Percentiles rank a stretch among this genome's conserved stretches.
Conservation (phyloP, 2,113 vertebrate species). For the Pachyramphus minor region DNA sequence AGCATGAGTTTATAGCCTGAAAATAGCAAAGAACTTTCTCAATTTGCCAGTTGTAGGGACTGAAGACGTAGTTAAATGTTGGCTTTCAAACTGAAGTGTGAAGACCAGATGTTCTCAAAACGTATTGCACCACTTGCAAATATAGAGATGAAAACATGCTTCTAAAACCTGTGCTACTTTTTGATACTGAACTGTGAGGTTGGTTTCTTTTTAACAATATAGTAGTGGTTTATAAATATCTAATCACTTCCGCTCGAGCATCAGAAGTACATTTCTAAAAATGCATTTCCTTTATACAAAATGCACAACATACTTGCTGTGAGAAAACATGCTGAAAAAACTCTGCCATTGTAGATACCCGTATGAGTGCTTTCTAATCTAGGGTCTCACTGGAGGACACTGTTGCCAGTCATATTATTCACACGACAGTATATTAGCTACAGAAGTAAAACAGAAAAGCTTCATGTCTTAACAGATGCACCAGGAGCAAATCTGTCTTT, state of each 20-base stretch:
- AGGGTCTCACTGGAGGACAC: neutral
- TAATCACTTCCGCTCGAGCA: neutral
- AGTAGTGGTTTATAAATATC: neutral
- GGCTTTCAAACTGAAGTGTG: neutral
- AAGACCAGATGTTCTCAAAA: neutral
- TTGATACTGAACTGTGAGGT: neutral
- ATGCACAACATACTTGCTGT: neutral
- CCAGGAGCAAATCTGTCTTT: neutral
- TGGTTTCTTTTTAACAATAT: neutral
- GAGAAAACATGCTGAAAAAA: neutral
- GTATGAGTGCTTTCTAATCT: neutral
- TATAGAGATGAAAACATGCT: accelerated
- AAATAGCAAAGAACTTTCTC: conserved; percentile 37
- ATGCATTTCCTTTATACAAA: neutral
- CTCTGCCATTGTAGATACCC: accelerated
- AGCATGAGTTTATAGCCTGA: neutral
- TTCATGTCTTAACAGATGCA: neutral
- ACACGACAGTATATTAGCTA: neutral
- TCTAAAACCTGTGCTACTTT: neutral
- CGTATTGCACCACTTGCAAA: neutral
- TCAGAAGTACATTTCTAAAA: neutral
- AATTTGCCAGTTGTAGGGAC: neutral
- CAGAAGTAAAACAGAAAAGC: neutral
- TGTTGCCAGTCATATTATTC: neutral
- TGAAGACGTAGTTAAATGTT: neutral